Evolutionary conservation across 2,797 vertebrate genomes (phyloP).

Genomic region (Periparus ater): DNA sequence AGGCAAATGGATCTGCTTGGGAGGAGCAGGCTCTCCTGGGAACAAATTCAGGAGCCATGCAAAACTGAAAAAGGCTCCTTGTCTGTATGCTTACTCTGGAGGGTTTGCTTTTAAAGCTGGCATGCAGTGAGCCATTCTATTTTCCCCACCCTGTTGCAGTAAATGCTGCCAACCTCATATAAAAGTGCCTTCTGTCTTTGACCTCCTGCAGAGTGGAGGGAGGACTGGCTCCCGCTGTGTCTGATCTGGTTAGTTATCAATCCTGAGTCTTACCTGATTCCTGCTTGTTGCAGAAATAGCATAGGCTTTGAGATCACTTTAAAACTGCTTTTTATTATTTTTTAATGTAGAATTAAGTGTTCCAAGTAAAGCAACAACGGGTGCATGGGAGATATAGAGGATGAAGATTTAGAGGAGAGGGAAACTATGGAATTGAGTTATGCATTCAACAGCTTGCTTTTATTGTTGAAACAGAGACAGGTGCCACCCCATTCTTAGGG

Average conservation of each 20-base stretch:
- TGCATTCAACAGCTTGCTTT: background rate
- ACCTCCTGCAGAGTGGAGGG: background rate
- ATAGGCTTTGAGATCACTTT: background rate
- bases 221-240: background rate
- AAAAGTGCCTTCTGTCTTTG: background rate
- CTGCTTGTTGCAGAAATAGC: background rate
- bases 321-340: background rate
- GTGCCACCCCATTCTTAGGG: background rate
- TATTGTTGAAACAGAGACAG: background rate
- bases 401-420: background rate
- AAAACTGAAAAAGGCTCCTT: background rate
- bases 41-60: background rate
- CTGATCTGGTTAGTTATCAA: conserved; percentile 1
- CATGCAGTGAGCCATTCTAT: background rate
- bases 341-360: background rate
- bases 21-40: background rate
- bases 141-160: background rate
- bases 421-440: background rate
- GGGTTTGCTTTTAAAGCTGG: background rate
- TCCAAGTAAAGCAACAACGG: background rate
- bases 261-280: background rate
- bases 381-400: background rate
- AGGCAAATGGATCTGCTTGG: background rate
- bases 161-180: background rate
- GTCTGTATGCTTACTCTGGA: background rate